Evolutionary conservation across 2,888 invertebrate genomes (phyloP).

Genomic region (Calameuta idolon): DNA sequence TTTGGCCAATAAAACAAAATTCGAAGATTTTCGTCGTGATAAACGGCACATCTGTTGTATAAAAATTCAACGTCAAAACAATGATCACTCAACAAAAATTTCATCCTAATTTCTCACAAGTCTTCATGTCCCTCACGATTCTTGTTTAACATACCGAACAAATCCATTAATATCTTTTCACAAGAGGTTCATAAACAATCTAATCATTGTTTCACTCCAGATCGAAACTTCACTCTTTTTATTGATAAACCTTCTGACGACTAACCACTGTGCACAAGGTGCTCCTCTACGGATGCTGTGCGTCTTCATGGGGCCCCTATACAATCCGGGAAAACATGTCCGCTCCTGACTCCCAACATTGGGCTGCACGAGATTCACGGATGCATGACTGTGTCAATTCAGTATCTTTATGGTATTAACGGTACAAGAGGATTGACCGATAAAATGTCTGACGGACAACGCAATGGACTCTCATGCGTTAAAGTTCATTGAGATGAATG

Average conservation of each 20-base stretch:
- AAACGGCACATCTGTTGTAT: no score
- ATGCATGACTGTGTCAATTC: neutral
- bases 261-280: neutral
- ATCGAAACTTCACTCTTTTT: neutral
- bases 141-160: neutral
- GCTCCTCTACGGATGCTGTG: neutral
- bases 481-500: neutral
- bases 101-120: neutral
- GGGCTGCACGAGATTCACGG: neutral
- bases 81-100: neutral
- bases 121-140: neutral
- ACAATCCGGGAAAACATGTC: neutral
- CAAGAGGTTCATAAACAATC: no score
- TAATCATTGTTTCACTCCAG: neutral
- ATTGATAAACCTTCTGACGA: neutral
- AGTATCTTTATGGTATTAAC: neutral
- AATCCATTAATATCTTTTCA: neutral
- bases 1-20: neutral
- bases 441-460: neutral
- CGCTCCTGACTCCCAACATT: neutral
- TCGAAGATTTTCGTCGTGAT: neutral
- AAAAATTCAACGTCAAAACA: neutral
- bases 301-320: neutral
- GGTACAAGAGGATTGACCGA: neutral
- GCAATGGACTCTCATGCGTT: neutral